phyloP scores from a whole-genome alignment of 2,797 vertebrate species.

The Paramormyrops hopkinsi region DNA sequence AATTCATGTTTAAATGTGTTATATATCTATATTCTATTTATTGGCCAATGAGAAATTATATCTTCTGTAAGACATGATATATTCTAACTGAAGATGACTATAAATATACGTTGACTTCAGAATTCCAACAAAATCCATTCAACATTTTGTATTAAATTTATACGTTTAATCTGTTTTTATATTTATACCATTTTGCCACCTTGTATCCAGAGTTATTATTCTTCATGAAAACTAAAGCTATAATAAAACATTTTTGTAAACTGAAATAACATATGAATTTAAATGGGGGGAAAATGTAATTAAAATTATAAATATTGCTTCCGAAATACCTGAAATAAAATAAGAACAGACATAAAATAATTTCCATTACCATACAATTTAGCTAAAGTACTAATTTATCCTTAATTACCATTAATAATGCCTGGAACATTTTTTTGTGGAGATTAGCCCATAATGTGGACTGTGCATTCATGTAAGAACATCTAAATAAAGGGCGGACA shows the following conservation, averaged over 20 bases:
- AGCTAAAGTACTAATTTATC: neutral
- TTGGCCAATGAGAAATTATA: neutral
- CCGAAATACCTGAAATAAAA: neutral
- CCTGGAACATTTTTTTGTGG: neutral
- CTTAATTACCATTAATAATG: neutral
- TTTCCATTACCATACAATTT: neutral
- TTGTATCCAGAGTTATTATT: neutral
- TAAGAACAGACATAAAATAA: neutral
- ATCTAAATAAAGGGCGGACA: neutral
- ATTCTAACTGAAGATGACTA: neutral
- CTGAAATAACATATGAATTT: neutral
- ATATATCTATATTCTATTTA: neutral
- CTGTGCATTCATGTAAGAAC: neutral
- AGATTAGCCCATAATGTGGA: neutral
- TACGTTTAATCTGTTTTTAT: neutral
- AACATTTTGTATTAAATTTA: constrained; percentile 23
- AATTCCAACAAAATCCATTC: constrained; percentile 30
- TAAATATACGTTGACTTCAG: neutral
- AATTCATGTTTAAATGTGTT: neutral
- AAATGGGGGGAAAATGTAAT: neutral
- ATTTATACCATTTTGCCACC: neutral
- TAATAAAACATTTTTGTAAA: neutral
- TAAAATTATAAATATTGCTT: neutral
- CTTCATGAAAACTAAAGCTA: neutral
- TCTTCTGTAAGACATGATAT: neutral